These are phyloP conservation scores for Hystrix brachyura DNA, from an alignment of 2,113 vertebrate genomes.

Conservation along the genomic window DNA sequence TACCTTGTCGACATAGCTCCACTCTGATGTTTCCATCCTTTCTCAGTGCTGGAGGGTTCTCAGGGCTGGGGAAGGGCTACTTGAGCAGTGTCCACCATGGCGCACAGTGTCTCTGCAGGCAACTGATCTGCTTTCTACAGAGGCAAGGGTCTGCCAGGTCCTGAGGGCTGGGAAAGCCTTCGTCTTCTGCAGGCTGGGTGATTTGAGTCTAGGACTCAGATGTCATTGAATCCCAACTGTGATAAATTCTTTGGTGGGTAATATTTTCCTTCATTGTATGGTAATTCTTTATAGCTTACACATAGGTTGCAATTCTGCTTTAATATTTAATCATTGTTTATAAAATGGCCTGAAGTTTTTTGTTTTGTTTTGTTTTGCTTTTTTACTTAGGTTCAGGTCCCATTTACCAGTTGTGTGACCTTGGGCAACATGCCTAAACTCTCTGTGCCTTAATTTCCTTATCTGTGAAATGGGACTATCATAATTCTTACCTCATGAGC, in stretches of 20 bases:
- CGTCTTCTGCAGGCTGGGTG: background rate
- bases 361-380: too few relatives aligned
- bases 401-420: background rate
- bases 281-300: background rate
- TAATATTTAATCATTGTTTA: background rate
- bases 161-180: background rate
- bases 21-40: background rate
- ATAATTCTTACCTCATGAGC: background rate
- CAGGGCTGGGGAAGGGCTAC: background rate
- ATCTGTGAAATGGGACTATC: conserved; percentile 13
- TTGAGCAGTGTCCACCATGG: background rate
- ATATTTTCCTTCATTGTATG: conserved; percentile 13
- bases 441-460: background rate
- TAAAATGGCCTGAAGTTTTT: conserved; percentile 30
- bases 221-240: background rate
- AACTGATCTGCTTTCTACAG: background rate
- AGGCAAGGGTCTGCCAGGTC: background rate
- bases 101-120: background rate
- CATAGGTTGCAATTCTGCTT: background rate
- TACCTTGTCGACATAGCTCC: background rate
- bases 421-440: conserved; percentile 20
- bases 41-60: background rate
- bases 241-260: background rate
- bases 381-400: background rate
- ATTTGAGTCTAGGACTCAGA: background rate